Conservation (phyloP, 1,140 invertebrate species). For the Portunus trituberculatus region DNA sequence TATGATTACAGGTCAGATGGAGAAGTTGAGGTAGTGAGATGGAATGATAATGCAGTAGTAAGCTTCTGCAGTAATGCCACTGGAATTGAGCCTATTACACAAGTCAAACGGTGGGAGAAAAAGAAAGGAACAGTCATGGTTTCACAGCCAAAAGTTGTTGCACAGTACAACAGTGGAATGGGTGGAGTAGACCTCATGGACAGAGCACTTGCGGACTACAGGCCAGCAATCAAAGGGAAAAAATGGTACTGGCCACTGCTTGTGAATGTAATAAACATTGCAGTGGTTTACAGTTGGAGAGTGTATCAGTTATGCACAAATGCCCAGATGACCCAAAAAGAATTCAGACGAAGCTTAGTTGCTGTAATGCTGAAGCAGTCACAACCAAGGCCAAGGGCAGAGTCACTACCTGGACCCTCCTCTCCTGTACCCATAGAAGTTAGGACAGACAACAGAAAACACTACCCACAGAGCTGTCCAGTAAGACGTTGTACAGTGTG, state of each 20-base stretch:
- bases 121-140: slow-evolving; percentile 28
- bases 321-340: slow-evolving; percentile 48
- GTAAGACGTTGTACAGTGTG: slow-evolving; percentile 60
- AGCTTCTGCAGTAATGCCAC: slow-evolving; percentile 50
- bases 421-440: slow-evolving; percentile 44
- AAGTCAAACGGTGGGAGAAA: slow-evolving; percentile 57
- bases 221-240: slow-evolving; percentile 52
- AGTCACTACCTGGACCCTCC: slow-evolving; percentile 36
- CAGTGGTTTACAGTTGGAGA: slow-evolving; percentile 55
- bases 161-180: slow-evolving; percentile 55
- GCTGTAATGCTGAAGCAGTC: slow-evolving; percentile 62
- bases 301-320: slow-evolving; percentile 39
- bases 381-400: slow-evolving; percentile 48
- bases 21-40: slow-evolving; percentile 53
- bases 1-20: slow-evolving; percentile 58
- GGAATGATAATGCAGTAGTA: slow-evolving; percentile 58
- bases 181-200: slow-evolving; percentile 58
- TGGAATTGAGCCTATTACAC: slow-evolving; percentile 29
- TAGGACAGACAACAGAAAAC: slow-evolving; percentile 52
- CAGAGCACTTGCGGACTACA: slow-evolving; percentile 48
- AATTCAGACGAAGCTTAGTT: slow-evolving; percentile 58
- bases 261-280: slow-evolving; percentile 58
- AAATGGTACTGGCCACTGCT: slow-evolving; percentile 70
- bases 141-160: slow-evolving; percentile 13
- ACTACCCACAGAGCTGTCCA: slow-evolving; percentile 60